A percentile compares a stretch with the other conserved stretches of the same genome.
Evolutionary conservation across 2,888 invertebrate genomes (phyloP).

Genomic region (Meliscaeva auricollis): DNA sequence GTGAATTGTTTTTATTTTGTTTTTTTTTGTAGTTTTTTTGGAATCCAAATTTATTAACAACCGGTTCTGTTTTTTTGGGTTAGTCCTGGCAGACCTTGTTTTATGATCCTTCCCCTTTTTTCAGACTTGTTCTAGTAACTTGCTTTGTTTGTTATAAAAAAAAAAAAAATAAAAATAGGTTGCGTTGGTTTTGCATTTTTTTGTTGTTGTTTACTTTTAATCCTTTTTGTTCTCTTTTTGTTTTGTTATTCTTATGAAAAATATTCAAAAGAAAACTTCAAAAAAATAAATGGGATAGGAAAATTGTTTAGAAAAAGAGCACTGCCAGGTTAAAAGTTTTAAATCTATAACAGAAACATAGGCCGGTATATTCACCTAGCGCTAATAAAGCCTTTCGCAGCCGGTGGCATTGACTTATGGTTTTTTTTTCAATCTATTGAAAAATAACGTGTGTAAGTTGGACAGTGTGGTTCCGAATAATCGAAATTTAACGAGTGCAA

Average conservation of each 20-base stretch:
- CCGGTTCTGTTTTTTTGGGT: constrained; percentile 55
- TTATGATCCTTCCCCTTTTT: constrained; percentile 26
- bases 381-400: too few species aligned
- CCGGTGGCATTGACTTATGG: too few species aligned
- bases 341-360: too few species aligned
- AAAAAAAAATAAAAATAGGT: constrained; percentile 21
- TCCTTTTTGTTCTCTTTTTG: constrained; percentile 31
- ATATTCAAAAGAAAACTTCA: constrained; percentile 43
- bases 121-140: constrained; percentile 65
- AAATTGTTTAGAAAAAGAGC: constrained; percentile 38
- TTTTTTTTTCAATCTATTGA: too few species aligned
- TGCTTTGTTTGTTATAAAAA: constrained; percentile 49
- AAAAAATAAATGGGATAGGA: constrained; percentile 8
- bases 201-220: constrained; percentile 71
- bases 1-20: background rate
- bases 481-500: too few species aligned
- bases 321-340: constrained; percentile 36
- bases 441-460: too few species aligned
- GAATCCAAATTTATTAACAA: constrained; percentile 26
- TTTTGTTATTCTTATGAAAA: background rate
- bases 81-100: constrained; percentile 43
- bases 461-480: too few species aligned
- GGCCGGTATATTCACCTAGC: too few species aligned
- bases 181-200: constrained; percentile 35
- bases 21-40: too few species aligned